Base-by-base conservation (phyloP, 2,797 vertebrate genomes). In the Spatula clypeata region DNA sequence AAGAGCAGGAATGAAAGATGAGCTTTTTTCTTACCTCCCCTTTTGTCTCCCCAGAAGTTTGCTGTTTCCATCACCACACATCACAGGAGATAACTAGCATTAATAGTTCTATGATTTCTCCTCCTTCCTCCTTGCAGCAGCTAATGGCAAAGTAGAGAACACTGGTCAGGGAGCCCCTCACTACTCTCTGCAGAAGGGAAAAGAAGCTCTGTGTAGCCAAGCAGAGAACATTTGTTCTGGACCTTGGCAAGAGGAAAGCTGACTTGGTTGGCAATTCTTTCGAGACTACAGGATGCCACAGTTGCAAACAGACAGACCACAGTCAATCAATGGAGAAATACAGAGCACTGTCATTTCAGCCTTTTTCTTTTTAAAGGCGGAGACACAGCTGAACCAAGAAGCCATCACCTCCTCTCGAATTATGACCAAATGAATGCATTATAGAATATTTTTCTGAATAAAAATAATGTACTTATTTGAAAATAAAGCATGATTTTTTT, bases 401-500 rank as follows among this genome's bases (percentile, higher is more conserved):
- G 55, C 42, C n/a, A 58, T 38, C 61, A 29, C 15, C 88, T 86
- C 31, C 70, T 83, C 21, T 32, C n/a, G 80, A 89, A 81, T 76
- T 85, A 32, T 8, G 54, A 73, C 92, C 83, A 79, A 92, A 57
- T 83, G 64, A 72, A 89, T 24, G 51, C 57, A 69, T 88, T 71
- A 90, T 44, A 70, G 51, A 82, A 88, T 79, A 91, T 90, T 92
- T 81, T 86, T 65, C 66, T 74, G 88, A 93, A 94, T 95, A 97
- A 98, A 98, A 97, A 97, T 96, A 96, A 82, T 94, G 80, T 96
- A 93, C 90, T 95, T 97, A 97, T 94, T 98, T 97, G 97, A 97
- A 98, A 97, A 98, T 96, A 98, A 97, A 97, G 93, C 86, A 86
- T 91, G 94, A 88, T 91, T 93, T 4, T 44, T 95, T 95, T 97